Base-by-base conservation (phyloP, 2,888 invertebrate genomes). In the Slavum lentiscoides region DNA sequence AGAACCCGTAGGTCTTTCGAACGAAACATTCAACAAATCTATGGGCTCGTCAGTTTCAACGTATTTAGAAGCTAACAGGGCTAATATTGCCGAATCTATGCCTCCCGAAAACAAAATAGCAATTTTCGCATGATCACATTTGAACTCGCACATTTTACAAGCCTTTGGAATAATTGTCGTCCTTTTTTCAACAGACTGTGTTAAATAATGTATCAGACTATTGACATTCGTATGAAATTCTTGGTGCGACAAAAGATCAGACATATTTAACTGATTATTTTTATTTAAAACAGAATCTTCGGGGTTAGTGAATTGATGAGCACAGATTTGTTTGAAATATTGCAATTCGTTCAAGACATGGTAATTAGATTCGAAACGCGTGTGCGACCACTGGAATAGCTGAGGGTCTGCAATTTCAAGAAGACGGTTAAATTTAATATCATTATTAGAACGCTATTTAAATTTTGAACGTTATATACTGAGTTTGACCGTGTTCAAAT, bases 41-140 rank as follows among this genome's bases (percentile, higher is more conserved):
- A 98, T 95, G 37, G 92, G 89, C 85, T 93, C 92, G 74, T 88
- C 85, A 82, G 85, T 84, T 1, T 90, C 87, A 23, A 93, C 87
- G 87, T 89, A 92, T 88, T 91, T 90, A 85, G 95, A 90, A 11
- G 93, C 92, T 69, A 97, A 85, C 69, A 92, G 88, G 49, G 98
- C 94, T 83, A 99, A 87, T 84, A 98, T 90, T n/a, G 96, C 92
- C 82, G 97, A 98, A 87, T 99, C 99, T 61, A 99, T 89, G 21
- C 98, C 98, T 59, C 98, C 99, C 83, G 98, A 98, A 88, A 98
- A 98, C 84, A 97, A 88, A 81, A 99, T 88, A 66, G 92, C 94
- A 55, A 94, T 88, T 85, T 92, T 91, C 49, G 91, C 88, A 87
- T 92, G 92, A 67, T 84, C 83, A 84, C 92, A 92, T 53, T 75